Base-by-base conservation (phyloP, 2,797 vertebrate species). In the Tapirus indicus region DNA sequence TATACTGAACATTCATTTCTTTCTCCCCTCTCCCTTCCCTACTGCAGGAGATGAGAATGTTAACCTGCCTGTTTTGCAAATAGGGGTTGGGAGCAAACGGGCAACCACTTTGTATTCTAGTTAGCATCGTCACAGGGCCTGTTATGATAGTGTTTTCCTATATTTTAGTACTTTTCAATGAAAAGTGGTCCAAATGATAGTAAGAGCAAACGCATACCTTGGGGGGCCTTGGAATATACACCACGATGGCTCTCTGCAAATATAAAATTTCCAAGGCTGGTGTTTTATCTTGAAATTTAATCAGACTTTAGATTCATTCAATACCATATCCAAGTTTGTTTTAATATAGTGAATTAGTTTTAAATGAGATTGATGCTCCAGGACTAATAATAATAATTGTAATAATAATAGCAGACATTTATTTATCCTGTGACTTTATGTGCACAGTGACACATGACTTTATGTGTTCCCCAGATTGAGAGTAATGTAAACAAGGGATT, bases 231-330 rank as follows among this genome's bases (percentile, higher is more conserved):
- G n/a, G 32, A 23, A 7, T 23, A 10, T 13, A 66, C 44, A 52
- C 6, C 12, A 25, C 32, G 71, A 21, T 85, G 32, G 20, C 25
- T 47, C 18, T 92, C 17, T 60, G 29, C 16, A 77, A 68, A 32
- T 35, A 35, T 9, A 83, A 71, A 49, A 27, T 95, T 47, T 87
- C 75, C 21, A 20, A 69, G 68, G 62, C 44, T 68, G 7, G 0
- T 16, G 2, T 66, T 94, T 69, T 44, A 74, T n/a, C 27, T 88
- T 68, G 60, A 64, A n/a, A 86, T 77, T 41, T 82, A 35, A 68
- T 86, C 64, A 35, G 54, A 58, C n/a, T 91, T 85, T 72, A 38
- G 11, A 87, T 82, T 91, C 47, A 60, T 82, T 93, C 20, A 88
- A 49, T 47, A 68, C 77, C 10, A 44, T 54, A 79, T 32, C 41